Base-by-base conservation (phyloP, 2,113 vertebrate genomes). In the Sorex fumeus region DNA sequence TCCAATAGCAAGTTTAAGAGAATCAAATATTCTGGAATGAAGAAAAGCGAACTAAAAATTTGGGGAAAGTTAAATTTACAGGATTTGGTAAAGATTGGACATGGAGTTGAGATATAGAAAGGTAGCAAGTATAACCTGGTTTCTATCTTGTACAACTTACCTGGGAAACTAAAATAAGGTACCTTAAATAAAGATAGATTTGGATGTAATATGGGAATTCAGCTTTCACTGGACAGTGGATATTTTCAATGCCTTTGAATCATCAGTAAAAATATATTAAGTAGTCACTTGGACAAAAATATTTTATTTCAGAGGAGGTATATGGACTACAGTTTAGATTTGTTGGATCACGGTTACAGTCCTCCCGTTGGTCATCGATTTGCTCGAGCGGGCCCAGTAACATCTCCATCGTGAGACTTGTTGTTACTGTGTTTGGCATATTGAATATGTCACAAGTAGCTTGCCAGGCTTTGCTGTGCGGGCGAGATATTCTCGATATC, bases 181-280 rank as follows among this genome's bases (percentile, higher is more conserved):
- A 15, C 18, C 12, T 34, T 72, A 53, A 72, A 71, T 53, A 79
- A 50, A 74, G 74, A 81, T 2, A 87, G 62, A 94, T 32, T 82
- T 27, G 21, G 13, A 69, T 76, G 40, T 12, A 85, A 71, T 32
- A 70, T 34, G 43, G 53, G 43, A 84, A 72, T 66, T 89, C 30
- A 36, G 12, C 28, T 86, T 66, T 71, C 16, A 36, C 15, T 76
- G 18, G n/a, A 71, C 30, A 57, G 27, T 70, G 69, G 70, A 40
- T 85, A 21, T 40, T 45, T 67, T 36, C 25, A 60, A 62, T 84
- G 67, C 21, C 25, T 92, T 47, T 85, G 40, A 53, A 30, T 81
- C 53, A 90, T 45, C 76, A 82, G 36, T 43, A 75, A 90, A 53
- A 89, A 82, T 85, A 82, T 82, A 25, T 23, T 57, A 84, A 88